Evolutionary conservation across 2,113 vertebrate species (phyloP).

Genomic region (Ifrita kowaldi): DNA sequence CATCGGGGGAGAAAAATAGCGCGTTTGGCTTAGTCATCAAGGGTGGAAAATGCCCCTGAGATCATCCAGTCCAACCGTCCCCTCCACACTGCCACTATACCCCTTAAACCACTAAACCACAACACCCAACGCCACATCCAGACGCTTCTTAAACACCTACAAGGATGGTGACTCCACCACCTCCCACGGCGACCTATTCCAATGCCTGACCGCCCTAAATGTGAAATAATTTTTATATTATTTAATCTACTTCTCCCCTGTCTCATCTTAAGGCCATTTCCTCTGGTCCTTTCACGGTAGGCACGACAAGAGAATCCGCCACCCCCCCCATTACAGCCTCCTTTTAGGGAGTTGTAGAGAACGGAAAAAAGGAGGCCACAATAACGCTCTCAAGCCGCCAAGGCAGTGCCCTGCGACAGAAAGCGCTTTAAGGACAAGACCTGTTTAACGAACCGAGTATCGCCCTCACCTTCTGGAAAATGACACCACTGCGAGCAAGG

Average conservation of each 20-base stretch:
- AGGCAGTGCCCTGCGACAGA: neutral
- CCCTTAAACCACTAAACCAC: neutral
- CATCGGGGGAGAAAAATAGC: fast-evolving
- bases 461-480: neutral
- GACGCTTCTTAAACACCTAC: neutral
- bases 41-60: neutral
- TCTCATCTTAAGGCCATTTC: neutral
- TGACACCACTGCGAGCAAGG: neutral
- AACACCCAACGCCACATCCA: neutral
- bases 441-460: neutral
- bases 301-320: too few relatives aligned
- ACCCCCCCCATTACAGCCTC: fast-evolving
- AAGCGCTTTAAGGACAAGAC: too few relatives aligned
- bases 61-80: neutral
- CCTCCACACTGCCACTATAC: neutral
- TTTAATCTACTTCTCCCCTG: too few relatives aligned
- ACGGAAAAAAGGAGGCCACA: neutral
- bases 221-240: fast-evolving
- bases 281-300: neutral
- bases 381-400: neutral
- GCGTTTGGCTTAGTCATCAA: fast-evolving
- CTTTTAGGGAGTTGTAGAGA: neutral
- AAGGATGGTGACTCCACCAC: too few relatives aligned
- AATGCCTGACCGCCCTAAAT: fast-evolving
- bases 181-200: neutral